Conservation (phyloP, 2,113 vertebrate genomes). For the Candoia aspera region DNA sequence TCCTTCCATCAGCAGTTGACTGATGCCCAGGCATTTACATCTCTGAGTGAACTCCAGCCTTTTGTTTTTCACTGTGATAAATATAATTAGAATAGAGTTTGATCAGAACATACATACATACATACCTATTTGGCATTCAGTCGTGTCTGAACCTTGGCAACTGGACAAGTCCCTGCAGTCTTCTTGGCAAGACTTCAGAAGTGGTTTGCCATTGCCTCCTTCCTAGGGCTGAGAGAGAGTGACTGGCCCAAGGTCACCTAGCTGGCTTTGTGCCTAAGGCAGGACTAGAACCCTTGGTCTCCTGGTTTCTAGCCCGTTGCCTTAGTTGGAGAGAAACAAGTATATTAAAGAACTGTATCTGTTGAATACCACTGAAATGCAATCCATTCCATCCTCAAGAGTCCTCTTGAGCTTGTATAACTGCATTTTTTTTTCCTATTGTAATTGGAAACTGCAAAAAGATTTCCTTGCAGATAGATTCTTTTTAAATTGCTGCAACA, state of each 20-base stretch:
- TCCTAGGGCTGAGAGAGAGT: too few relatives aligned
- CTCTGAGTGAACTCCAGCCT: constrained; percentile 2
- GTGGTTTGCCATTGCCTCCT: too few relatives aligned
- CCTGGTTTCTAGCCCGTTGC: too few relatives aligned
- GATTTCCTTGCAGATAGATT: not conserved
- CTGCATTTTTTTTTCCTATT: constrained; percentile 25
- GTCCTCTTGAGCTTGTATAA: constrained; percentile 30
- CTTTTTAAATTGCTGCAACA: constrained; percentile 32
- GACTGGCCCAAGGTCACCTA: too few relatives aligned
- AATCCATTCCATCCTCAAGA: constrained; percentile 25
- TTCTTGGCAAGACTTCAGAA: too few relatives aligned
- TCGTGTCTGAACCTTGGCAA: too few relatives aligned
- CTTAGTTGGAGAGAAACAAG: not conserved
- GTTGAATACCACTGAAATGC: constrained; percentile 12
- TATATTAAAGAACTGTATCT: constrained; percentile 33
- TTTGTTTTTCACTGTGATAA: constrained; percentile 21
- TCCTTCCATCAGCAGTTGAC: constrained; percentile 22
- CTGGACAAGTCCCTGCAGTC: too few relatives aligned
- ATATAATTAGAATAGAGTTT: not conserved
- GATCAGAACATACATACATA: not conserved
- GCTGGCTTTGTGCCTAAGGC: too few relatives aligned
- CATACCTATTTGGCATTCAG: too few relatives aligned
- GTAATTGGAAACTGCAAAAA: constrained; percentile 6
- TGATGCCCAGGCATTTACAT: constrained; percentile 13
- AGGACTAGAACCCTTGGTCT: too few relatives aligned